Evolutionary conservation across 2,888 invertebrate species (phyloP).

Genomic region (Cataglyphis rosenhaueri): DNA sequence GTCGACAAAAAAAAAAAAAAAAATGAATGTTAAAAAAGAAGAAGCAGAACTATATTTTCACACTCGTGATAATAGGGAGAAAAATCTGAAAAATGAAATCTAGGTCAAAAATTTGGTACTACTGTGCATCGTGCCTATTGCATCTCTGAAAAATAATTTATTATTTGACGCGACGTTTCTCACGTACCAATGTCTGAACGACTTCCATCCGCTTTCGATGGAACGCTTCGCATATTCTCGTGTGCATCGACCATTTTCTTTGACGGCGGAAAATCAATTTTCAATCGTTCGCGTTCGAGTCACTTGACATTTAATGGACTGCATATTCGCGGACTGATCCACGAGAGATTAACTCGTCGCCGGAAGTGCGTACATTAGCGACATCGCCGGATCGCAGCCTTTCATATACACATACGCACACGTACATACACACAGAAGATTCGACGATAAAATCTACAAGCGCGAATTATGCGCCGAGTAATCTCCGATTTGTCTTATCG

Average conservation of each 20-base stretch:
- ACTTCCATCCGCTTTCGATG: constrained; percentile 3
- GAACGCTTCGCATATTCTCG: constrained; percentile 16
- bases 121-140: not conserved
- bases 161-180: not conserved
- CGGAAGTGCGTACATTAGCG: constrained; percentile 50
- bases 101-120: not conserved
- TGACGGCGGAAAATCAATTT: constrained; percentile 39
- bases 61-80: too few relatives aligned
- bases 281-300: constrained; percentile 6
- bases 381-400: constrained; percentile 39
- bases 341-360: constrained; percentile 46
- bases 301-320: constrained; percentile 52
- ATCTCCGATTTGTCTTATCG: constrained; percentile 37
- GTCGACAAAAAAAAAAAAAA: not conserved
- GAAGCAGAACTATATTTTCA: not conserved
- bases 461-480: constrained; percentile 40
- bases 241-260: constrained; percentile 9
- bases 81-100: constrained; percentile 4
- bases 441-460: constrained; percentile 29
- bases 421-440: not conserved
- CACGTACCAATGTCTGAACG: not conserved
- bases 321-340: constrained; percentile 35
- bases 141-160: constrained; percentile 28
- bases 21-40: not conserved
- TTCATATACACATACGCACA: not conserved